These are phyloP conservation scores for Hylyphantes graminicola DNA, from an alignment of 1,140 invertebrate species.

Conservation along the genomic window DNA sequence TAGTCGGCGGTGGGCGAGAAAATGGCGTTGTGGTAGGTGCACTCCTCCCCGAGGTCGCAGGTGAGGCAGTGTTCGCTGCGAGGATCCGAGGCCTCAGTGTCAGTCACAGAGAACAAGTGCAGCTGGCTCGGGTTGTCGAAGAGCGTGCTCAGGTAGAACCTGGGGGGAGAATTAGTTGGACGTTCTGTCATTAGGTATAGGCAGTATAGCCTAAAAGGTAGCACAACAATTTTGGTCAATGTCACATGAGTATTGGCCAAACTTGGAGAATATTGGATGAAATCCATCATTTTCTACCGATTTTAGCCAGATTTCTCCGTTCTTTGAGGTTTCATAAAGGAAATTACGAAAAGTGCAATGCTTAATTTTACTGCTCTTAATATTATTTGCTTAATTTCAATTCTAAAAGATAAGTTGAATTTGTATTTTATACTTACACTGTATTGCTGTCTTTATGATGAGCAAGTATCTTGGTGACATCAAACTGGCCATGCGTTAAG, in stretches of 20 bases:
- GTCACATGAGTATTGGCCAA: no score
- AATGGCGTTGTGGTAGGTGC: slow-evolving; percentile 67
- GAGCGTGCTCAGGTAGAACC: slow-evolving; percentile 87
- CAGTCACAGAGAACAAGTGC: slow-evolving; percentile 82
- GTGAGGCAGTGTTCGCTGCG: slow-evolving; percentile 77
- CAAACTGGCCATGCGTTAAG: slow-evolving; percentile 79
- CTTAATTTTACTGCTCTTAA: not conserved
- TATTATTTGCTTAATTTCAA: no score
- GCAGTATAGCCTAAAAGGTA: no score
- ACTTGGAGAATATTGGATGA: no score
- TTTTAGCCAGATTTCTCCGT: no score
- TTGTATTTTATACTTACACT: slow-evolving; percentile 72
- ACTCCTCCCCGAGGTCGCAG: slow-evolving; percentile 67
- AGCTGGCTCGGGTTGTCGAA: slow-evolving; percentile 82
- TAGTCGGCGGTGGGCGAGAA: slow-evolving; percentile 80
- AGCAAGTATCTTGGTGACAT: slow-evolving; percentile 81
- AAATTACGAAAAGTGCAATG: no score
- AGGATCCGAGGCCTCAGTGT: slow-evolving; percentile 75
- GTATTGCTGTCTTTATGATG: slow-evolving; percentile 78
- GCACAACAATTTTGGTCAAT: no score
- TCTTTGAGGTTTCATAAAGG: no score
- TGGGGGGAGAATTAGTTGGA: slow-evolving; percentile 66
- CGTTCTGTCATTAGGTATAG: not conserved
- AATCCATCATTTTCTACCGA: no score
- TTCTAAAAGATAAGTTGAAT: not conserved